Percentiles rank a stretch among this genome's conserved stretches.
Conservation (phyloP, 2,797 vertebrate species). For the Buceros bicornis region DNA sequence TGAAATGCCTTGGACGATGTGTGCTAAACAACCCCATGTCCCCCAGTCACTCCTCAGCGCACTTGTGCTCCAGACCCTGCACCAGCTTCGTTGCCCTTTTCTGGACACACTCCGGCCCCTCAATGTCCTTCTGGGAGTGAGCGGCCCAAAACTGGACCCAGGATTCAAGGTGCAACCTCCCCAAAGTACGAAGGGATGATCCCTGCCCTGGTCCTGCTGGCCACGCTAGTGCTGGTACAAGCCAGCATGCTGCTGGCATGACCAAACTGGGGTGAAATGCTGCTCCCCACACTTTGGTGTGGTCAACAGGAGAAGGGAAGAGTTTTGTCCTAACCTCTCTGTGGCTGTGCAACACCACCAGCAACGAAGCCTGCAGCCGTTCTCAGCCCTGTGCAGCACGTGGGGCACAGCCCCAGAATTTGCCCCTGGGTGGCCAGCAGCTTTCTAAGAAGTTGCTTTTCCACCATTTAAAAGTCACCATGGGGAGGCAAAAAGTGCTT, state of each 20-base stretch:
- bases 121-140: not conserved
- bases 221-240: not conserved
- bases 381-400: fast-evolving
- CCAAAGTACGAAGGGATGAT: not conserved
- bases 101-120: too few species aligned
- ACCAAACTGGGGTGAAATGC: not conserved
- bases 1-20: not conserved
- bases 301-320: not conserved
- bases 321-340: not conserved
- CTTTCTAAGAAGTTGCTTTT: not conserved
- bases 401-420: not conserved
- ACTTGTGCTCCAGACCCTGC: too few species aligned
- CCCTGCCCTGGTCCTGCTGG: not conserved
- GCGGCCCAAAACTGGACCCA: not conserved
- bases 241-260: not conserved
- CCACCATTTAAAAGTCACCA: not conserved
- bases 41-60: too few species aligned
- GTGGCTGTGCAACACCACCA: not conserved
- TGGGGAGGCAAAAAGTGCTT: not conserved
- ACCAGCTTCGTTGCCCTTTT: too few species aligned
- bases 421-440: not conserved
- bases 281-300: fast-evolving
- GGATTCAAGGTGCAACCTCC: not conserved
- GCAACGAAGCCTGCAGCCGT: fast-evolving
- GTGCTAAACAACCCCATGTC: too few species aligned